Conservation (phyloP, 1,140 invertebrate genomes). For the Sesamia nonagrioides region DNA sequence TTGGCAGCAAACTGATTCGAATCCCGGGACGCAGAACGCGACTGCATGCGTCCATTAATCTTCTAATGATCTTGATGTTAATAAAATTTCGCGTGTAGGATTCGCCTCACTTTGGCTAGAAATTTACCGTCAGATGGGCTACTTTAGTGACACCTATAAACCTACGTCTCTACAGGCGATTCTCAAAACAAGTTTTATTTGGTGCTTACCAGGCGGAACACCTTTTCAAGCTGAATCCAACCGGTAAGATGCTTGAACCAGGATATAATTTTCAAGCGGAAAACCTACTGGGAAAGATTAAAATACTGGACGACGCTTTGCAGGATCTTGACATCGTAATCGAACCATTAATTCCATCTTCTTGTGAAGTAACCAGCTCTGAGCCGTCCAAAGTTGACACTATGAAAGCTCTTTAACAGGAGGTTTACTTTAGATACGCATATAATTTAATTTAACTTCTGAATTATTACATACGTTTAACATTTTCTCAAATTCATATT, state of each 20-base stretch:
- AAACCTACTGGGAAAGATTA: constrained; percentile 79
- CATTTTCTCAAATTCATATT: no score
- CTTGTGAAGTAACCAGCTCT: constrained; percentile 61
- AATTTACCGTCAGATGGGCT: no score
- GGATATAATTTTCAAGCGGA: constrained; percentile 86
- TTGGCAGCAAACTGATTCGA: no score
- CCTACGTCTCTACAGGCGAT: not conserved
- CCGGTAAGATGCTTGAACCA: constrained; percentile 88
- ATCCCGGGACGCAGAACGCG: no score
- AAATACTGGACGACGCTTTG: constrained; percentile 78
- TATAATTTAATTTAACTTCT: not conserved
- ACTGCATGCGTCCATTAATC: no score
- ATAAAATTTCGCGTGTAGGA: no score
- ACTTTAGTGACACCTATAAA: no score
- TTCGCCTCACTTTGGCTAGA: no score
- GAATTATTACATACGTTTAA: not conserved
- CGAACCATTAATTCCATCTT: constrained; percentile 71
- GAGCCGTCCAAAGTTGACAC: constrained; percentile 57
- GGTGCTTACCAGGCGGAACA: constrained; percentile 85
- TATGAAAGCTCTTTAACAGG: constrained; percentile 68
- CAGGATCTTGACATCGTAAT: constrained; percentile 79
- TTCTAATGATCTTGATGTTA: no score
- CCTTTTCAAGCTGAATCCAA: constrained; percentile 88
- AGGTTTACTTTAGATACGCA: not conserved
- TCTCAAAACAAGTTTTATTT: constrained; percentile 16